phyloP scores from a whole-genome alignment of 2,113 vertebrate genomes.

The Bos javanicus region DNA sequence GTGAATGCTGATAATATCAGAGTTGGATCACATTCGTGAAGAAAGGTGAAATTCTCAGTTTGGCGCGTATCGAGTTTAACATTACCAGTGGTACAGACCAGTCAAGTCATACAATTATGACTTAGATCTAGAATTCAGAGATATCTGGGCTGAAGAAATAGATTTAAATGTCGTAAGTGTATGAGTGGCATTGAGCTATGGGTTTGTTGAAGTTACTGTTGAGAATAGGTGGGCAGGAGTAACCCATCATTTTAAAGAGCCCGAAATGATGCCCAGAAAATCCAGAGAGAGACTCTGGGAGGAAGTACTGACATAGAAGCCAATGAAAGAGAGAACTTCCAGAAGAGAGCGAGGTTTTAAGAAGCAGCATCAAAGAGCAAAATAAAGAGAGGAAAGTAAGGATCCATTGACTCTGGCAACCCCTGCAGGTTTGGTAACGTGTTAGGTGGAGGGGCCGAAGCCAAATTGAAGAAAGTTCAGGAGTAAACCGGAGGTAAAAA shows the following conservation, averaged over 20 bases:
- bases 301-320: neutral
- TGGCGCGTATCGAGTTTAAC: neutral
- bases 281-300: neutral
- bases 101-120: neutral
- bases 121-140: neutral
- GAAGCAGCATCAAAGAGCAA: neutral
- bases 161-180: neutral
- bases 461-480: neutral
- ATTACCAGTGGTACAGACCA: neutral
- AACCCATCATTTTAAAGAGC: neutral
- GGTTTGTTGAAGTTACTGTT: neutral
- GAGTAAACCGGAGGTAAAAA: neutral
- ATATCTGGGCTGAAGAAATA: neutral
- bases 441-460: neutral
- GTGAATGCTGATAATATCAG: neutral
- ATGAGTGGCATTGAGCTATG: neutral
- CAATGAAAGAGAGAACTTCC: neutral
- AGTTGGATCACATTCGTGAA: neutral
- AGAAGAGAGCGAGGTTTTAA: neutral
- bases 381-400: neutral
- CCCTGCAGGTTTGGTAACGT: neutral
- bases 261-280: too few species aligned
- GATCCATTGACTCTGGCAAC: neutral
- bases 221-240: neutral
- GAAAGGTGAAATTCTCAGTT: neutral